A percentile compares a stretch with the other conserved stretches of the same genome.
Conservation (phyloP, 2,797 vertebrate genomes). For the Triplophysa bombifrons region DNA sequence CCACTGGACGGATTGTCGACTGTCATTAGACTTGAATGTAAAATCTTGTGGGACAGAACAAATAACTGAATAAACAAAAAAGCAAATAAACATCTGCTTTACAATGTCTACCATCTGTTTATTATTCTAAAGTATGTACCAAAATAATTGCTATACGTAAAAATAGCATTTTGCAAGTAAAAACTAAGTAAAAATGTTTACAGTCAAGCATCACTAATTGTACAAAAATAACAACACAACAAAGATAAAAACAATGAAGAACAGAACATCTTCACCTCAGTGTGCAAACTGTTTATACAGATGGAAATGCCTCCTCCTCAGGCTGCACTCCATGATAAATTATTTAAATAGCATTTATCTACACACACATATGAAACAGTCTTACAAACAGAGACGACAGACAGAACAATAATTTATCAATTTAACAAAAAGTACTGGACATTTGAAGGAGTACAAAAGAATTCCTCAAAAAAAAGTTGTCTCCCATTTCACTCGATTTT, state of each 20-base stretch:
- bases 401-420: slow-evolving; percentile 93
- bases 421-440: slow-evolving; percentile 83
- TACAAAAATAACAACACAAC: slow-evolving; percentile 81
- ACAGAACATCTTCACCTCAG: slow-evolving; percentile 91
- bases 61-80: not conserved
- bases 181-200: slow-evolving; percentile 93
- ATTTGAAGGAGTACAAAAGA: slow-evolving; percentile 79
- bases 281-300: slow-evolving; percentile 99
- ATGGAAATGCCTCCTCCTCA: slow-evolving; percentile 83
- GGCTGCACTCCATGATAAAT: slow-evolving; percentile 97
- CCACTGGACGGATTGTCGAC: too few relatives aligned
- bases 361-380: slow-evolving; percentile 73
- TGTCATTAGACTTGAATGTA: too few relatives aligned
- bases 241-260: slow-evolving; percentile 81
- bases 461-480: slow-evolving; percentile 58
- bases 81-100: slow-evolving; percentile 37
- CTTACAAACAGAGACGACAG: slow-evolving; percentile 77
- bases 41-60: too few relatives aligned
- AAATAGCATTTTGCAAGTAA: slow-evolving; percentile 85
- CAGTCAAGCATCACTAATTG: slow-evolving; percentile 88
- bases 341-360: slow-evolving; percentile 99
- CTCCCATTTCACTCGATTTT: slow-evolving; percentile 77
- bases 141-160: slow-evolving; percentile 90
- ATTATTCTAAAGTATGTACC: slow-evolving; percentile 89
- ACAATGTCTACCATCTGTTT: slow-evolving; percentile 81